Percentiles rank a stretch among this genome's conserved stretches.
Conservation (phyloP, 2,888 invertebrate species). For the Cerastis rubricosa region DNA sequence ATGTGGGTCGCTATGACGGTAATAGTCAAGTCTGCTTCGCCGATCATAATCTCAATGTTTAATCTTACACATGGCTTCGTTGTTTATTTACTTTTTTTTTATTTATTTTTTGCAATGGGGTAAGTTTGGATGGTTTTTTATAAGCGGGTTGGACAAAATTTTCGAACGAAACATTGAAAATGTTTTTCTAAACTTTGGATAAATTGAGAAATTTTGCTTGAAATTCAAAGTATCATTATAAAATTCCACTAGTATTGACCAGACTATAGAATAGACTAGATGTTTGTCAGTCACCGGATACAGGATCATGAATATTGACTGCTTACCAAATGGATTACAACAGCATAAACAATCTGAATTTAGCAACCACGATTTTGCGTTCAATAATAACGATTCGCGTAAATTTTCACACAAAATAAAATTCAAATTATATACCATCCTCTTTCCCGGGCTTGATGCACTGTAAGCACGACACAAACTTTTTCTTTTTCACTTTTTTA, state of each 20-base stretch:
- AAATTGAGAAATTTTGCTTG: background rate
- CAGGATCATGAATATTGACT: conserved; percentile 43
- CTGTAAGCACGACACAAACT: conserved; percentile 89
- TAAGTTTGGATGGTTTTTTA: conserved; percentile 5
- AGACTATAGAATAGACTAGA: background rate
- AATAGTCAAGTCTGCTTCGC: conserved; percentile 69
- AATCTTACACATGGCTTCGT: conserved; percentile 54
- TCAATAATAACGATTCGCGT: conserved; percentile 48
- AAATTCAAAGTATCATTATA: background rate
- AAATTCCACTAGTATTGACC: conserved; percentile 11
- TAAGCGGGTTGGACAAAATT: background rate
- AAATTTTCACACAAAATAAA: conserved; percentile 27
- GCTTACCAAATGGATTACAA: conserved; percentile 48
- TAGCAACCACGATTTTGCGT: conserved; percentile 48
- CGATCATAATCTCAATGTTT: conserved; percentile 75
- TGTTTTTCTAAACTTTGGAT: background rate
- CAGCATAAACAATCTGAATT: conserved; percentile 25
- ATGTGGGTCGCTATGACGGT: conserved; percentile 81
- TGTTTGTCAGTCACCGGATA: conserved; percentile 38
- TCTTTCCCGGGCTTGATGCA: conserved; percentile 88
- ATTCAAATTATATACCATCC: conserved; percentile 77
- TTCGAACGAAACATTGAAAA: background rate
- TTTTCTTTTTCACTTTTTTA: conserved; percentile 89
- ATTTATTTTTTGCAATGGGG: conserved; percentile 44
- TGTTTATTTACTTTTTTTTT: conserved; percentile 53